Conservation (phyloP, 1,140 invertebrate species). For the Camponotus pennsylvanicus region DNA sequence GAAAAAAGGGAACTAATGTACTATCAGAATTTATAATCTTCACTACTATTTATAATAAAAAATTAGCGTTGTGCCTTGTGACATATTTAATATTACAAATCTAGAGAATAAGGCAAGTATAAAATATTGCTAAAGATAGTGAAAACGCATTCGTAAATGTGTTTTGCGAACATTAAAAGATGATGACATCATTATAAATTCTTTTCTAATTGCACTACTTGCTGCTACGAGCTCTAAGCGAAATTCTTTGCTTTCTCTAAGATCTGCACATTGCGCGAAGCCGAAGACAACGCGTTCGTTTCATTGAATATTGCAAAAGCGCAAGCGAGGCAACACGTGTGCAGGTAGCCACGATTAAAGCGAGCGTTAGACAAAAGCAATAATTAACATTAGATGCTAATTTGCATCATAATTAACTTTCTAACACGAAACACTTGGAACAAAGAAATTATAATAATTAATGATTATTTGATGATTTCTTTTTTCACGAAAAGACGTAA, state of each 20-base stretch:
- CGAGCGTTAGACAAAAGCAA: slow-evolving; percentile 65
- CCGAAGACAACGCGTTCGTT: slow-evolving; percentile 60
- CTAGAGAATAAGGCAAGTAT: not conserved
- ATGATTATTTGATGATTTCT: not conserved
- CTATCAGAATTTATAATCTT: not conserved
- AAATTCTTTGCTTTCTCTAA: slow-evolving; percentile 43
- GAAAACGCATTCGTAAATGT: slow-evolving; percentile 9
- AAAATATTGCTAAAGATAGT: not conserved
- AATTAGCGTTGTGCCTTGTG: slow-evolving; percentile 6
- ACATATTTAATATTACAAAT: not conserved
- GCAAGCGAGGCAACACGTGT: slow-evolving; percentile 72
- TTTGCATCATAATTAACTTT: slow-evolving; percentile 29
- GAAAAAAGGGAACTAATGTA: not conserved
- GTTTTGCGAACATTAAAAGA: not conserved
- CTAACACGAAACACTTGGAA: slow-evolving; percentile 39
- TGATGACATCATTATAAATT: slow-evolving; percentile 40
- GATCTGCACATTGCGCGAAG: slow-evolving; percentile 66
- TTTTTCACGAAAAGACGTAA: not conserved
- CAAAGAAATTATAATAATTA: slow-evolving; percentile 16
- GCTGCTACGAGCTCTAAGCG: slow-evolving; percentile 41
- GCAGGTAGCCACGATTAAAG: slow-evolving; percentile 72
- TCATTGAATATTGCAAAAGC: slow-evolving; percentile 65
- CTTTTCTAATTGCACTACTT: slow-evolving; percentile 51
- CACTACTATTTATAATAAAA: not conserved
- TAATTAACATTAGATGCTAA: slow-evolving; percentile 57